Evolutionary conservation across 2,113 vertebrate species (phyloP).

Genomic region (Lagenorhynchus albirostris): DNA sequence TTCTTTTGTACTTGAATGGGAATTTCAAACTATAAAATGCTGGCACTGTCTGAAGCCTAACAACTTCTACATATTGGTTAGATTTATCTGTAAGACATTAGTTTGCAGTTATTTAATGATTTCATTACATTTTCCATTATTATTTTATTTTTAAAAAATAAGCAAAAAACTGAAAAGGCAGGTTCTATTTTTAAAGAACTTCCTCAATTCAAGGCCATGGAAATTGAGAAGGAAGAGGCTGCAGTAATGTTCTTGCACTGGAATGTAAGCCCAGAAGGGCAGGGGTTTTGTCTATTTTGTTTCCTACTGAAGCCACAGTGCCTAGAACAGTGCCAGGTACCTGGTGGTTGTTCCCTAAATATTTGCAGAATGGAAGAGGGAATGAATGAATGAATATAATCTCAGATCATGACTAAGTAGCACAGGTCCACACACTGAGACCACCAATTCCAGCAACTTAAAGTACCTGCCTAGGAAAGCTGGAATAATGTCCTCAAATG

Average conservation of each 20-base stretch:
- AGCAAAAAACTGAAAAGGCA: background rate
- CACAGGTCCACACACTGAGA: background rate
- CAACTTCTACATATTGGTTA: background rate
- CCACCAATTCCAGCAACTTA: background rate
- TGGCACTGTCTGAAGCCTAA: background rate
- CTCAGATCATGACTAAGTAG: background rate
- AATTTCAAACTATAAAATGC: background rate
- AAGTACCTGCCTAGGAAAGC: background rate
- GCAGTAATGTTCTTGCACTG: background rate
- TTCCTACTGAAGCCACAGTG: background rate
- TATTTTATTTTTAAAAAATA: background rate
- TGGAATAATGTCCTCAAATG: background rate
- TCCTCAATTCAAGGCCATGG: background rate
- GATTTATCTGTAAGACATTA: background rate
- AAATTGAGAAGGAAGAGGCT: background rate
- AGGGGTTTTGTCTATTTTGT: background rate
- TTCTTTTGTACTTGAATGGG: background rate
- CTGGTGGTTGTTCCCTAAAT: background rate
- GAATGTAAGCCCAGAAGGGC: background rate
- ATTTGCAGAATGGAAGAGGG: background rate
- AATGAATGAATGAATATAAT: background rate
- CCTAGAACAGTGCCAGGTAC: background rate
- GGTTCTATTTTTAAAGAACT: background rate
- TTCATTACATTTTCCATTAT: background rate
- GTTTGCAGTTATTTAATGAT: background rate